A percentile compares a stretch with the other conserved stretches of the same genome.
Evolutionary conservation across 2,797 vertebrate genomes (phyloP).

Genomic region (Microhierax caerulescens): DNA sequence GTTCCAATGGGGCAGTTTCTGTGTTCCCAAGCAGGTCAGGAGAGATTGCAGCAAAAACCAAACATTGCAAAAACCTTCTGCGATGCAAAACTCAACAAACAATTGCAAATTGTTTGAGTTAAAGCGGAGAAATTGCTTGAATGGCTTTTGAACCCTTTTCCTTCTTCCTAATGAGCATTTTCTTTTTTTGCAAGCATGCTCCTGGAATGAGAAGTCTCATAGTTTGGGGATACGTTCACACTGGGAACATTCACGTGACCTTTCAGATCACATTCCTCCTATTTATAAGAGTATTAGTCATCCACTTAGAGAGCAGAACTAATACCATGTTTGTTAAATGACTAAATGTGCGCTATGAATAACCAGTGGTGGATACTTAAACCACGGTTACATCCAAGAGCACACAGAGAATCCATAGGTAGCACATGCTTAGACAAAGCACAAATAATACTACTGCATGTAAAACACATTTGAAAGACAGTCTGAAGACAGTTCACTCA

Average conservation of each 20-base stretch:
- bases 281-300: conserved; percentile 67
- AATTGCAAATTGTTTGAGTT: conserved; percentile 1
- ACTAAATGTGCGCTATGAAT: conserved; percentile 54
- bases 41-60: conserved; percentile 26
- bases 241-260: conserved; percentile 55
- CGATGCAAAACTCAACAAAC: conserved; percentile 8
- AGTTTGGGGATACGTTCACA: conserved; percentile 38
- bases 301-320: conserved; percentile 53
- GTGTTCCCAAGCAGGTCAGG: neutral
- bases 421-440: neutral
- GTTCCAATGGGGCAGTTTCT: neutral
- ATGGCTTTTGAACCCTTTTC: neutral
- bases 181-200: neutral
- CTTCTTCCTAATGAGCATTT: neutral
- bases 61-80: conserved; percentile 44
- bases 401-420: neutral
- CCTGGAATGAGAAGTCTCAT: conserved; percentile 46
- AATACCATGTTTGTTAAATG: conserved; percentile 60
- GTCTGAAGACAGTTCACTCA: neutral
- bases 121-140: conserved; percentile 7
- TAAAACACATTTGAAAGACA: neutral
- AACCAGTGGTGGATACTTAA: conserved; percentile 23
- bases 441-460: neutral
- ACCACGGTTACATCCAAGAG: conserved; percentile 21
- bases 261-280: conserved; percentile 63